Evolutionary conservation across 2,113 vertebrate genomes (phyloP).

Genomic region (Mus spicilegus): DNA sequence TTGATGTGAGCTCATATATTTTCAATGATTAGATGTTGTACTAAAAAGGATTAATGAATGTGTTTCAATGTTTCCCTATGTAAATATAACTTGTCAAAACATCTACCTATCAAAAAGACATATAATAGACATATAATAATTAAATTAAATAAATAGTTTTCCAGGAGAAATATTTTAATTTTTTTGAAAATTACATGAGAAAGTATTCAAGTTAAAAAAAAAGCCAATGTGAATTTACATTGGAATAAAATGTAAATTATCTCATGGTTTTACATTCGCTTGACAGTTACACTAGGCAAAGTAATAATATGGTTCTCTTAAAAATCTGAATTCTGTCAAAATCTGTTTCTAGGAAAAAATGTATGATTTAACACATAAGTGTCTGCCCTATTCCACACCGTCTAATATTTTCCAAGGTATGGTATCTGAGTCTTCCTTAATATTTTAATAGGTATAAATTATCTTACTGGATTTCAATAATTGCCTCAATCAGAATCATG

Average conservation of each 20-base stretch:
- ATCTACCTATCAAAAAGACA: background rate
- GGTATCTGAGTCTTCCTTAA: constrained; percentile 43
- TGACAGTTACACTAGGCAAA: constrained; percentile 65
- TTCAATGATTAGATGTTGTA: background rate
- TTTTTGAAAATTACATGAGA: background rate
- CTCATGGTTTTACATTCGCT: constrained; percentile 33
- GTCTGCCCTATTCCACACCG: constrained; percentile 44
- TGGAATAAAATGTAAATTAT: constrained; percentile 58
- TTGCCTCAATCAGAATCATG: constrained; percentile 37
- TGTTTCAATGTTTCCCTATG: background rate
- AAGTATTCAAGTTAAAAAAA: constrained; percentile 30
- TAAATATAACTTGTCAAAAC: background rate
- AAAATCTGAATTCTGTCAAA: constrained; percentile 67
- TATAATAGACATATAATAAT: background rate
- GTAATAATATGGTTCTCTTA: constrained; percentile 67
- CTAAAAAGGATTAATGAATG: background rate
- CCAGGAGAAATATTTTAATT: background rate
- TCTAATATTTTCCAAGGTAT: constrained; percentile 39
- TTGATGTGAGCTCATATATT: background rate
- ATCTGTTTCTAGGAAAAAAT: constrained; percentile 72
- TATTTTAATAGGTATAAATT: constrained; percentile 64
- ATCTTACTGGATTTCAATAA: constrained; percentile 50
- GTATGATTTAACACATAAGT: constrained; percentile 62
- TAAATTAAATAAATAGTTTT: constrained; percentile 27
- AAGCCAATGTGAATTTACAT: background rate